Evolutionary conservation across 2,113 vertebrate genomes (phyloP).

Genomic region (Pseudonaja textilis): DNA sequence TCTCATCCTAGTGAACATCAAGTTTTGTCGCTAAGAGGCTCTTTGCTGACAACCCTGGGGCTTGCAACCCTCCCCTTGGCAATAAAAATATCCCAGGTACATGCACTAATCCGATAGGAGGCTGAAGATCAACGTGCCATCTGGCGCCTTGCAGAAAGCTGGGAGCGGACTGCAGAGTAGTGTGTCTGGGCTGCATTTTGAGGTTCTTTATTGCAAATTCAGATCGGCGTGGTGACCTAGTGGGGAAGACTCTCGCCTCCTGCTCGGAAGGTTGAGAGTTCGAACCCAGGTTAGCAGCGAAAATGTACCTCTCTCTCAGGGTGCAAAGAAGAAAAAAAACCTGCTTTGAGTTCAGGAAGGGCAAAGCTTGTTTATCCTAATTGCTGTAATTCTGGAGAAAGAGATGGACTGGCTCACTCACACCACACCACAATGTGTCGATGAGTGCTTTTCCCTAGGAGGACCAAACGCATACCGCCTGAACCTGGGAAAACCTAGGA

Average conservation of each 20-base stretch:
- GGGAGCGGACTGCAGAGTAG: no score
- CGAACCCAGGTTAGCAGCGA: not conserved
- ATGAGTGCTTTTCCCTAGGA: not conserved
- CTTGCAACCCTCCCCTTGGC: slow-evolving; percentile 67
- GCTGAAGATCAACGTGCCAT: not conserved
- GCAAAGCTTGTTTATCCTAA: not conserved
- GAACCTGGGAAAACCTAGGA: not conserved
- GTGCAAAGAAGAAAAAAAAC: not conserved
- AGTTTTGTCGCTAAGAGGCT: slow-evolving; percentile 60
- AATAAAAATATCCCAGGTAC: slow-evolving; percentile 60
- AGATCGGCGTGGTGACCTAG: not conserved
- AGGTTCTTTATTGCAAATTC: not conserved
- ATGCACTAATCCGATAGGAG: slow-evolving; percentile 62
- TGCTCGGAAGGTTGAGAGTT: not conserved
- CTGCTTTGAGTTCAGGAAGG: not conserved
- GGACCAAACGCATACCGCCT: not conserved
- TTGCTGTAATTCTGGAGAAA: not conserved
- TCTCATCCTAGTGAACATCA: slow-evolving; percentile 59
- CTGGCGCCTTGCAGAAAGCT: no score
- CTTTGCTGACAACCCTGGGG: slow-evolving; percentile 66
- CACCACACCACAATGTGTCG: not conserved
- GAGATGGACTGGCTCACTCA: no score
- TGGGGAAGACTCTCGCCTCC: not conserved
- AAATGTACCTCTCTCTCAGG: not conserved
- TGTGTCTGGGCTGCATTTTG: not conserved